Percentiles rank a stretch among this genome's conserved stretches.
Conservation (phyloP, 2,113 vertebrate species). For the Corythoichthys haematopterus region DNA sequence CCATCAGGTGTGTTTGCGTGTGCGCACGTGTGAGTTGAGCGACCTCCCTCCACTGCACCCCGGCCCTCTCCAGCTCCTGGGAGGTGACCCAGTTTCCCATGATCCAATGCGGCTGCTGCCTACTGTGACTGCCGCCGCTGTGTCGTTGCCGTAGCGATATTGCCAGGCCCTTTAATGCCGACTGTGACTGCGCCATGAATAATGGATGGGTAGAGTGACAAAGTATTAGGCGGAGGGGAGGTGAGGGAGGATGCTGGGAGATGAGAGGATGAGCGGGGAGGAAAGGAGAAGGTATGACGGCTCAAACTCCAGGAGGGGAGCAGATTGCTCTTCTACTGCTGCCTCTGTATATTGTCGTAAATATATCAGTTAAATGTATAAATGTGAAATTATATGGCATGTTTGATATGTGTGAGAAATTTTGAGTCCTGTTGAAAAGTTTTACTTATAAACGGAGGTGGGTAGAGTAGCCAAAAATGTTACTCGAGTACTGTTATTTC, state of each 20-base stretch:
- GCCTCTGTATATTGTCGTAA: neutral
- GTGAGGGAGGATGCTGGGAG: neutral
- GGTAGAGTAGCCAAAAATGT: too few species aligned
- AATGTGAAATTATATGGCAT: too few species aligned
- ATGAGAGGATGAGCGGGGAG: neutral
- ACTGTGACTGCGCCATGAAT: constrained; percentile 68
- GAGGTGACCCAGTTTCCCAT: constrained; percentile 77
- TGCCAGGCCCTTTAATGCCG: constrained; percentile 55
- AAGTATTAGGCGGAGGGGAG: constrained; percentile 27
- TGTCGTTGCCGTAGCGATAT: constrained; percentile 59
- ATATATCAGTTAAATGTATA: neutral
- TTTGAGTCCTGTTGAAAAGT: too few species aligned
- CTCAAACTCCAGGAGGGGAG: too few species aligned
- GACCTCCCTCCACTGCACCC: constrained; percentile 6
- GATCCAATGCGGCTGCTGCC: constrained; percentile 61
- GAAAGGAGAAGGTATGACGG: neutral
- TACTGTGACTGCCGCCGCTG: constrained; percentile 31
- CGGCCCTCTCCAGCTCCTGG: constrained; percentile 41
- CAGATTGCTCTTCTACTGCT: neutral
- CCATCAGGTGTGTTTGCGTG: constrained; percentile 3
- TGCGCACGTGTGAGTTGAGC: constrained; percentile 8
- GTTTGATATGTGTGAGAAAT: too few species aligned
- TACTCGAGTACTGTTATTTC: too few species aligned
- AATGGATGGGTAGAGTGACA: constrained; percentile 65
- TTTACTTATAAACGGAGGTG: too few species aligned